Base-by-base conservation (phyloP, 2,113 vertebrate genomes). In the Clarias macrocephalus region DNA sequence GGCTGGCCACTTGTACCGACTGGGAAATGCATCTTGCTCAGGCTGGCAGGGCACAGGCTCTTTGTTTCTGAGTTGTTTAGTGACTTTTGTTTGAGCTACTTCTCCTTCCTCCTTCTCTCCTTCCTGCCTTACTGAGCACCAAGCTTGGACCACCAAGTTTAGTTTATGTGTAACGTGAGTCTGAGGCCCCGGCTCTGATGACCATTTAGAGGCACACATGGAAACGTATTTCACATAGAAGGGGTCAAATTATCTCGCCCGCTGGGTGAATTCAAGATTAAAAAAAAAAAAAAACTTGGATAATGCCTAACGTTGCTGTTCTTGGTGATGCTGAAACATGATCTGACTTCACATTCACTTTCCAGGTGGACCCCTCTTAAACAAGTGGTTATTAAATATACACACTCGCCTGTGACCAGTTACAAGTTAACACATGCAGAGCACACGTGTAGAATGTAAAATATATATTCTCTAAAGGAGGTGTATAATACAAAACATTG, bases 31-130 rank as follows among this genome's bases (percentile, higher is more conserved):
- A 88, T 90, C 85, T 73, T 56, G 87, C 85, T 89, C 42, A 54
- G 82, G 73, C 70, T 60, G 87, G 83, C 84, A 54, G 83, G 66
- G 52, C 88, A 79, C 42, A 54, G 80, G 65, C 62, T 63, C 86
- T 85, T 89, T 92, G 89, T 91, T 83, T 73, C 79, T 3, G 63
- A 83, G 62, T 86, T 91, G 89, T 91, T 91, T 92, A 87, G 85
- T 65, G 72, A 81, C 89, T 89, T 90, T 92, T 90, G 88, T 91
- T 70, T 18, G 28, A 30, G 63, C 65, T 79, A 3, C 84, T 86
- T 59, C 80, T 68, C 88, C 89, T 37, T 88, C 76, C 80, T 87
- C 75, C 62, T 77, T 82, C 65, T n/a, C 72, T 28, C 81, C 68
- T n/a, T 37, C 66, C 62, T 80, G 54, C 33, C 65, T 85, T 79